Percentiles rank a stretch among this genome's conserved stretches.
Evolutionary conservation across 2,888 invertebrate species (phyloP).

Genomic region (Cantharis rustica): DNA sequence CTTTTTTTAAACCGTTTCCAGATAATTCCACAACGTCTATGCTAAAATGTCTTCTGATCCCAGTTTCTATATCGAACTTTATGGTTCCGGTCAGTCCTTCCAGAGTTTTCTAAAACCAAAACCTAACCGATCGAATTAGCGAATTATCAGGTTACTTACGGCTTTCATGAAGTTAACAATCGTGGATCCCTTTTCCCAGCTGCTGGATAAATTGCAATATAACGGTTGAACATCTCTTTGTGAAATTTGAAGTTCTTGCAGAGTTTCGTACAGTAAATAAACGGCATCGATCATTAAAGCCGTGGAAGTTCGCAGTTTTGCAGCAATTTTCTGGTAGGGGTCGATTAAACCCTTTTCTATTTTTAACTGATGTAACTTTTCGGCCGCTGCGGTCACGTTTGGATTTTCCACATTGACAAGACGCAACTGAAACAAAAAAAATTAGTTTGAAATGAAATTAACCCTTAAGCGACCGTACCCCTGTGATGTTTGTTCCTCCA

Average conservation of each 20-base stretch:
- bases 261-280: conserved; percentile 76
- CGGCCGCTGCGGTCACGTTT: neutral
- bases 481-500: conserved; percentile 66
- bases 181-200: conserved; percentile 82
- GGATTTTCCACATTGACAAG: conserved; percentile 63
- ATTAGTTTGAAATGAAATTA: neutral
- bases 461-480: conserved; percentile 42
- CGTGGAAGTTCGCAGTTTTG: conserved; percentile 65
- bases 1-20: conserved; percentile 50
- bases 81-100: conserved; percentile 53
- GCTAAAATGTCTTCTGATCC: conserved; percentile 52
- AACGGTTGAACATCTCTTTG: conserved; percentile 47
- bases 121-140: neutral
- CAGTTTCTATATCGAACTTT: conserved; percentile 52
- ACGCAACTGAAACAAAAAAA: conserved; percentile 54
- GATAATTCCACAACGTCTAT: conserved; percentile 54
- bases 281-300: conserved; percentile 88
- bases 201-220: conserved; percentile 63
- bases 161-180: conserved; percentile 83
- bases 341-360: neutral
- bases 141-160: conserved; percentile 59
- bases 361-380: conserved; percentile 9
- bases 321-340: conserved; percentile 15
- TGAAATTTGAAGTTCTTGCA: conserved; percentile 63
- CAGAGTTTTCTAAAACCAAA: conserved; percentile 47